These are phyloP conservation scores for Helostoma temminkii DNA, from an alignment of 2,797 vertebrate species.

Conservation along the genomic window DNA sequence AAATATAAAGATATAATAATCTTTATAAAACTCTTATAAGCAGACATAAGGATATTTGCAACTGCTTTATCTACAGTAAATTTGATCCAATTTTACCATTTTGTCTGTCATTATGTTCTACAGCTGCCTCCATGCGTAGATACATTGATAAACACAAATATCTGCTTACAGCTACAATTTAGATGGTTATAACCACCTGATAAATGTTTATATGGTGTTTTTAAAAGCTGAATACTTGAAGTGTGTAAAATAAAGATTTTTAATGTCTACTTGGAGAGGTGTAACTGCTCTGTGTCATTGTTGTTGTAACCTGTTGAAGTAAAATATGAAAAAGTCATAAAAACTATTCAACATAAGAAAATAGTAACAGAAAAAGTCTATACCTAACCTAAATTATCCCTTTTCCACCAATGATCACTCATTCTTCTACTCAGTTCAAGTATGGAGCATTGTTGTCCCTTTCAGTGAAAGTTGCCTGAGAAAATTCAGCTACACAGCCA, in stretches of 20 bases:
- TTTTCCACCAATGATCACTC: slow-evolving; percentile 17
- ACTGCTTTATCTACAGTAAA: too few species aligned
- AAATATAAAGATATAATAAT: too few species aligned
- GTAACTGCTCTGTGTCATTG: neutral
- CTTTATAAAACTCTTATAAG: too few species aligned
- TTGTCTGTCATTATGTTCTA: too few species aligned
- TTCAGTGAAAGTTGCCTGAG: slow-evolving; percentile 52
- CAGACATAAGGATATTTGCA: too few species aligned
- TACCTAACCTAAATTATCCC: neutral
- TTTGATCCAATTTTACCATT: too few species aligned
- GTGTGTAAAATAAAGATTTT: too few species aligned
- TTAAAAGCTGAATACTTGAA: neutral
- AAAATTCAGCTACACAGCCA: slow-evolving; percentile 21
- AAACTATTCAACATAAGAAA: neutral
- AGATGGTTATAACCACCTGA: neutral
- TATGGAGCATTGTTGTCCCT: slow-evolving; percentile 33
- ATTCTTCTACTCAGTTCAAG: slow-evolving; percentile 41
- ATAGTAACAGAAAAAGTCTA: neutral
- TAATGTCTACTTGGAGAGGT: neutral
- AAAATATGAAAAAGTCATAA: neutral
- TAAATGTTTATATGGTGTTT: neutral
- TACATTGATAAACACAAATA: too few species aligned
- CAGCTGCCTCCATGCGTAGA: too few species aligned
- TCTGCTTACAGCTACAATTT: too few species aligned
- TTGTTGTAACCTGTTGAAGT: neutral